Evolutionary conservation across 2,888 invertebrate species (phyloP), one percentile per base, ranked within the genome.

Genomic region (Pammene aurita): DNA sequence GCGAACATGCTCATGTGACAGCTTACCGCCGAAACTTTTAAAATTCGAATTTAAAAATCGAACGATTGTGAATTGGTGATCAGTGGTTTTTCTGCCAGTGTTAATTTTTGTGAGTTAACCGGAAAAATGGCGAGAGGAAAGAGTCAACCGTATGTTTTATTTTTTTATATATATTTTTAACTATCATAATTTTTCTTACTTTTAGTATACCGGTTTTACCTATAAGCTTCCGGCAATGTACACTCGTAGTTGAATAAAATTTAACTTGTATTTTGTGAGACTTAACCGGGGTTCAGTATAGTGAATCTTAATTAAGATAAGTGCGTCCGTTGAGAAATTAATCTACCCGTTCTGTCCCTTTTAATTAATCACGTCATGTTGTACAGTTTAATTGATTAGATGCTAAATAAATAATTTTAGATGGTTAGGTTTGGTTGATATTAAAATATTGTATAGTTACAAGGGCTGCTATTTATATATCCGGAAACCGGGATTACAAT

Each of bases 1-100:
- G 82, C 88, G 88, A 84, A 86, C 84, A 87, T 89, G 89, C 86
- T 88, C 86, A 86, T 89, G 87, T 90, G 86, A 89, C 78, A 80
- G 79, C 80, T 90, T 88, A 83, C 88, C 92, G 92, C 89, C 88
- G 87, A 88, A 84, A 80, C 80, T 77, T 76, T 79, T 74, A 66
- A 72, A 77, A 80, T 82, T 80, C 78, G 77, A 84, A 81, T 78
- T 77, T 77, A 74, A 65, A 69, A 80, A 82, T 81, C 80, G 80
- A 84, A 78, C 77, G 78, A 80, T 70, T 72, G 69, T 77, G 85
- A 85, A 74, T 79, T 81, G 73, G 83, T 85, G 82, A 76, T 75
- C 68, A 77, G 81, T 81, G 81, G 66, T 74, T 71, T 77, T 77
- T 72, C 64, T 54, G 57, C 69, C 73, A 76, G 86, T 86, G 85